Conservation (phyloP, 1,140 invertebrate species). For the Brachystomella parvula region DNA sequence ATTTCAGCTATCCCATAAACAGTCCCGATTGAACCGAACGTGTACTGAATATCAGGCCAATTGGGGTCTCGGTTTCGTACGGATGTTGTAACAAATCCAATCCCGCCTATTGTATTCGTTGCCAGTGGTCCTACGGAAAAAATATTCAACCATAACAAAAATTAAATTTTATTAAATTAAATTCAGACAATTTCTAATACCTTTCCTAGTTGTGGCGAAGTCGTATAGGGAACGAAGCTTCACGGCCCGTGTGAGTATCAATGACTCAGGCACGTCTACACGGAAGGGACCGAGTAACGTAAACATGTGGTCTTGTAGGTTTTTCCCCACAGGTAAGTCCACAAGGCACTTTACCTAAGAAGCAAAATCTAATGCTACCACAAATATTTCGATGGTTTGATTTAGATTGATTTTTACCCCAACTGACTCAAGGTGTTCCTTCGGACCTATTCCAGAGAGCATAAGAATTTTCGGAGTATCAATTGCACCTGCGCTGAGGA, state of each 20-base stretch:
- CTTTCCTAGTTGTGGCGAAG: neutral
- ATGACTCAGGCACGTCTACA: neutral
- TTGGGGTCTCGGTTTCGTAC: neutral
- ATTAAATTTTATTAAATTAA: neutral
- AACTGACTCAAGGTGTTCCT: slow-evolving; percentile 19
- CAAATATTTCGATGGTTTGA: neutral
- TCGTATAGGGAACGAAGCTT: neutral
- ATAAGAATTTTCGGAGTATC: slow-evolving; percentile 17
- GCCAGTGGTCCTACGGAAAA: neutral
- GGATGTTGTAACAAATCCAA: neutral
- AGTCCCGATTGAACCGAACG: neutral
- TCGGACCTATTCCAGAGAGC: slow-evolving; percentile 27
- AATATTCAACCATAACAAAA: neutral
- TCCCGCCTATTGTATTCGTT: neutral
- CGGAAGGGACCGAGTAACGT: neutral
- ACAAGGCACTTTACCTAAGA: neutral
- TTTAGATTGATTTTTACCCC: slow-evolving; percentile 6
- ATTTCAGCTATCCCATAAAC: neutral
- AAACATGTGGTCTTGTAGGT: slow-evolving; percentile 4
- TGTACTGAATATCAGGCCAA: slow-evolving; percentile 10
- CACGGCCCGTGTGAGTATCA: neutral
- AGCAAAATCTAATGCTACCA: neutral
- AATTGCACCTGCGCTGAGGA: slow-evolving; percentile 21
- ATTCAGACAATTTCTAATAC: neutral
- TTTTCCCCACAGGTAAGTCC: slow-evolving; percentile 6